These are phyloP conservation scores for Drosophila subsilvestris DNA, from an alignment of 2,888 invertebrate genomes.

Conservation along the genomic window DNA sequence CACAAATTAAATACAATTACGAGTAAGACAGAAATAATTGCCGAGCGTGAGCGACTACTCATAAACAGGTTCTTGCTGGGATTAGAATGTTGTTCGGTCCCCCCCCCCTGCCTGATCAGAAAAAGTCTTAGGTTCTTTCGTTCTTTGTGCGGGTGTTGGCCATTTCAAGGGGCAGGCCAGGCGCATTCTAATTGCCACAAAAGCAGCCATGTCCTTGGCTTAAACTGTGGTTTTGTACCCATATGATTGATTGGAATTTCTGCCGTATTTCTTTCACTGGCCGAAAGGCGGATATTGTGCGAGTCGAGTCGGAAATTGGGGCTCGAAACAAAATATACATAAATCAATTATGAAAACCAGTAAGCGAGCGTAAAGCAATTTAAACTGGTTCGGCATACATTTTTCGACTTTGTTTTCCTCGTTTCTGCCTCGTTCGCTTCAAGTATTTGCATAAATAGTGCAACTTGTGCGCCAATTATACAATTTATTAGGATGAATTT, in stretches of 20 bases:
- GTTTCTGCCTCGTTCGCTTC: neutral
- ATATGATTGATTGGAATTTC: conserved; percentile 50
- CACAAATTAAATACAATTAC: conserved; percentile 54
- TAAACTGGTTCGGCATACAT: conserved; percentile 43
- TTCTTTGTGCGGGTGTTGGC: conserved; percentile 39
- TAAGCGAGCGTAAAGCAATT: conserved; percentile 23
- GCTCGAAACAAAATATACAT: conserved; percentile 33
- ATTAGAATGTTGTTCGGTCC: conserved; percentile 63
- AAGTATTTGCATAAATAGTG: conserved; percentile 43
- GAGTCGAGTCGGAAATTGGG: conserved; percentile 33
- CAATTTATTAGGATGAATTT: conserved; percentile 22
- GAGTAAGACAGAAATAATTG: conserved; percentile 58
- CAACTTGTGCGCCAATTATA: conserved; percentile 39
- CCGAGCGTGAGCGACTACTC: conserved; percentile 52
- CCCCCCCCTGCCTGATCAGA: neutral
- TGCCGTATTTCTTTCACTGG: conserved; percentile 19
- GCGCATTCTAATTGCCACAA: conserved; percentile 39
- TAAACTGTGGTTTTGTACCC: conserved; percentile 21
- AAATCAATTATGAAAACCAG: conserved; percentile 49
- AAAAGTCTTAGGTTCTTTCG: conserved; percentile 5
- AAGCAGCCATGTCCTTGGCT: conserved; percentile 29
- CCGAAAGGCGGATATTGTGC: conserved; percentile 63
- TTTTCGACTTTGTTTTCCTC: conserved; percentile 23
- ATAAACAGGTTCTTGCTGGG: conserved; percentile 59
- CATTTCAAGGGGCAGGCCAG: conserved; percentile 11